phyloP scores from a whole-genome alignment of 2,113 vertebrate genomes.

The Odontophorus gujanensis region DNA sequence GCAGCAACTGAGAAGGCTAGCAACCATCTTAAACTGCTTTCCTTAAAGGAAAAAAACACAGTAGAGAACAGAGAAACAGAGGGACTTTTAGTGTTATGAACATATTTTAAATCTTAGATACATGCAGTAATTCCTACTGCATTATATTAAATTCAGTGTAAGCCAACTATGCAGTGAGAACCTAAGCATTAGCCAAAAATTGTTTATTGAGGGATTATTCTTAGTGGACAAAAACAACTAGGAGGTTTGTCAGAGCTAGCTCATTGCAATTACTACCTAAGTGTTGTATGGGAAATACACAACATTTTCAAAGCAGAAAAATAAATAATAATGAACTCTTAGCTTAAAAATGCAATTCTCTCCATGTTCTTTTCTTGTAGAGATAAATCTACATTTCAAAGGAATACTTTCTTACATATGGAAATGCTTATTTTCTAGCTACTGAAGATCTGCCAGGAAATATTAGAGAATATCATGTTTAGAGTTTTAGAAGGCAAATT shows the following conservation, averaged over 20 bases:
- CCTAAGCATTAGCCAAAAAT: background rate
- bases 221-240: background rate
- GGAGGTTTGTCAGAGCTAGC: background rate
- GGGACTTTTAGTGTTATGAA: background rate
- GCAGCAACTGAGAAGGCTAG: constrained; percentile 51
- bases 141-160: background rate
- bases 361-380: constrained; percentile 41
- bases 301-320: constrained; percentile 59
- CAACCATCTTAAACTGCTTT: constrained; percentile 35
- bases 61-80: background rate
- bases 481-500: constrained; percentile 72
- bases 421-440: constrained; percentile 71
- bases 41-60: constrained; percentile 61
- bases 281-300: constrained; percentile 27
- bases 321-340: constrained; percentile 48
- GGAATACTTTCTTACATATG: constrained; percentile 64
- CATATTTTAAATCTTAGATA: background rate
- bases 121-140: background rate
- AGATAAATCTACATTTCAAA: constrained; percentile 72
- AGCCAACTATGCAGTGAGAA: background rate
- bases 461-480: constrained; percentile 60
- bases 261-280: constrained; percentile 50
- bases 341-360: constrained; percentile 45
- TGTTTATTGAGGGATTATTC: constrained; percentile 38
- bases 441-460: constrained; percentile 57